Base-by-base conservation (phyloP, 2,113 vertebrate genomes). In the Anarhynchus alexandrinus region DNA sequence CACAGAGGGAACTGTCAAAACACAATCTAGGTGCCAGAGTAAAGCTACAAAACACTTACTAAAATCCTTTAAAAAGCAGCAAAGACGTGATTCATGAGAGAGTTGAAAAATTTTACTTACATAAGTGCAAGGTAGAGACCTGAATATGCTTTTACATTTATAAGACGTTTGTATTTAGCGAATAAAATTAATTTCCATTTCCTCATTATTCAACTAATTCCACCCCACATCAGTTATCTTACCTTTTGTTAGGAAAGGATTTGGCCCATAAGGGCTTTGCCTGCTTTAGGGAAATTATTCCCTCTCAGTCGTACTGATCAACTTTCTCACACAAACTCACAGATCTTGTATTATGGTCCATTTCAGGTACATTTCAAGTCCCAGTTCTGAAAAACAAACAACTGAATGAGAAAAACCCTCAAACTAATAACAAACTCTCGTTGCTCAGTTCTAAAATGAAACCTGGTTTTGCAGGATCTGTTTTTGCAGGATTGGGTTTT, bases 1-100 rank as follows among this genome's bases (percentile, higher is more conserved):
- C 54, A 84, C 51, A 81, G 86, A 67, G 27, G 40, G 79, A 95
- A 87, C 83, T 92, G 88, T 94, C 94, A 91, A 94, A 96, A 95
- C 86, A 94, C 69, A 93, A 89, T 94, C 76, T 76, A 92, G 55
- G 47, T 92, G 90, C 83, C 73, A 94, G n/a, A 84, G 80, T 38
- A 92, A 76, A 86, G 78, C 62, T 92, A 67, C 34, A 76, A 79
- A 95, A 92, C 57, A 86, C 65, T 82, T 61, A 58, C 22, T 79
- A 76, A 93, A 92, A 77, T 65, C n/a, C 36, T 65, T 86, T 57
- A 62, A 72, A 91, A 86, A 65, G 66, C 70, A 90, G 45, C 11
- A 72, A 94, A 88, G 52, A 64, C 14, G 27, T 27, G 47, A 91
- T 42, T 96, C 66, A 40, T 61, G 22, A 76, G 27, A 54, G 13